Evolutionary conservation across 2,113 vertebrate species (phyloP), one percentile per base, ranked within the genome.

Genomic region (Eulemur macaco): DNA sequence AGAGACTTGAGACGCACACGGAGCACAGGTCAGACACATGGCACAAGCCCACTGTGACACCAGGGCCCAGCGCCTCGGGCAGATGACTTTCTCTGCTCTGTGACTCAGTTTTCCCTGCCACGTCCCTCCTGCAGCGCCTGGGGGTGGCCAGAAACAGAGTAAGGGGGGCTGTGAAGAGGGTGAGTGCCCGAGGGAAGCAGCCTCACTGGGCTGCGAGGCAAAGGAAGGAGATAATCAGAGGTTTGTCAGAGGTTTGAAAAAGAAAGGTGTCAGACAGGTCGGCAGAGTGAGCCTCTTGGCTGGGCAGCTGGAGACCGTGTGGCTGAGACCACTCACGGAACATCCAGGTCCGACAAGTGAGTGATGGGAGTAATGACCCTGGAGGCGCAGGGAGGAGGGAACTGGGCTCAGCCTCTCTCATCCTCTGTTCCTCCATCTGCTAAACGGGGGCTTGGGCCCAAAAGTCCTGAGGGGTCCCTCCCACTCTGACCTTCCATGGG

Each of bases 31-130:
- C 45, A 47, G 64, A 50, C 4, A 25, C 23, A 31, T 21, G 34
- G 39, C 47, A 37, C 60, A 15, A 27, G 47, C 63, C 58, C 20
- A 12, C 83, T 21, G 39, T 6, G 64, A 73, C 23, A 6, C 27
- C 0, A 0, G 47, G 42, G 45, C 29, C 34, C 20, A n/a, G 84
- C 37, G 31, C n/a, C 42, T 25, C 0, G 23, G 29, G 37, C 45
- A 37, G 76, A 71, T 45, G 68, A 45, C 74, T 20, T 18, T 76
- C 76, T 78, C 68, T 54, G 42, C 69, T 64, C 69, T 11, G 4
- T 84, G 93, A 90, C 74, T 96, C 95, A 85, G 39, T 69, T 14
- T 23, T 82, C 83, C 96, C 95, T 34, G 56, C 66, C 76, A 80
- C 76, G 12, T 87, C 87, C 96, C n/a, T 78, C 56, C 42, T 8